Conservation (phyloP, 2,888 invertebrate species). For the Pseudanteris insignis region DNA sequence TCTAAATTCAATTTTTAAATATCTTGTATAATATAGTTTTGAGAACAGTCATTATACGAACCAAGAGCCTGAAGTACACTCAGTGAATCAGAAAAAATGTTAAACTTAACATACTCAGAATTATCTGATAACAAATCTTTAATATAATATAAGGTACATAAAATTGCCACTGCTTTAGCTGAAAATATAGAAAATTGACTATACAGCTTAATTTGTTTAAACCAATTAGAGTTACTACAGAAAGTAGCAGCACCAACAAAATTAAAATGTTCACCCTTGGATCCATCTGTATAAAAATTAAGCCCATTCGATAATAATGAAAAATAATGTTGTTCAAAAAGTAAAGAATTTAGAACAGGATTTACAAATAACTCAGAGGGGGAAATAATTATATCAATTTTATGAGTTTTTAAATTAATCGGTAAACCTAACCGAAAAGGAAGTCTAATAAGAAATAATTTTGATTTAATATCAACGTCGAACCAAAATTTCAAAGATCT, state of each 20-base stretch:
- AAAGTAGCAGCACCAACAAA: background rate
- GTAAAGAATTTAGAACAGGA: no score
- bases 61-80: no score
- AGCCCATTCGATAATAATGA: no score
- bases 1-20: background rate
- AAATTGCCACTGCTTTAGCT: background rate
- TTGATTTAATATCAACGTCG: no score
- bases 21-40: background rate
- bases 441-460: no score
- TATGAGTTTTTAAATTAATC: no score
- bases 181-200: background rate
- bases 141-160: background rate
- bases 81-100: slow-evolving; percentile 1
- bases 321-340: background rate
- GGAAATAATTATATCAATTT: no score
- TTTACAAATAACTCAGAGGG: no score
- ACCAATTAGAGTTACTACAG: background rate
- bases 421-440: no score
- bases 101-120: background rate
- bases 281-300: no score
- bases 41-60: no score
- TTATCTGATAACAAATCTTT: background rate
- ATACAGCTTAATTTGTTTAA: background rate
- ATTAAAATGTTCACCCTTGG: slow-evolving; percentile 1
- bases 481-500: no score